Base-by-base conservation (phyloP, 2,797 vertebrate genomes). In the Galaxias olidus region DNA sequence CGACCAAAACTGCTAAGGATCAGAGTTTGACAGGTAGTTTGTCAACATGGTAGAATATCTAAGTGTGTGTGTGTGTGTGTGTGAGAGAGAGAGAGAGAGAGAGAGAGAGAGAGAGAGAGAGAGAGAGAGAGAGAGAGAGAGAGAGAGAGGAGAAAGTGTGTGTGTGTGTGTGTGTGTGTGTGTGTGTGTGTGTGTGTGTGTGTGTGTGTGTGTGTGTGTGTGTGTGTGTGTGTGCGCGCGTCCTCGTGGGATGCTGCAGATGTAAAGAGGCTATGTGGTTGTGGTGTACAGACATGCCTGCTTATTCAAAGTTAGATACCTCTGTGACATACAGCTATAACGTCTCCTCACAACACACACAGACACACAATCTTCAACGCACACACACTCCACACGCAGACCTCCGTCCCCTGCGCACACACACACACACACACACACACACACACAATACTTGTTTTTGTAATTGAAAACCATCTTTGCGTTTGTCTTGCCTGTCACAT, bases 221-320 rank as follows among this genome's bases (percentile, higher is more conserved):
- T 58, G 40, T 44, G 56, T 44, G 48, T 12, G 13, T 14, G 11
- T 50, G 10, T 50, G 48, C n/a, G n/a, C 9, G 10, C 9, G 45
- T 47, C 10, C 13, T 3, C 1, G 45, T 47, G 45, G 3, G 45
- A 10, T 10, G 9, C 10, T 9, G 3, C 13, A 1, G 9, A 14
- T 47, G 45, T 9, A 8, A 10, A 14, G 9, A 14, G 9, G 45
- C 10, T 4, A 14, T 47, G 45, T 47, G 45, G 3, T 1, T 47
- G 45, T 42, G 13, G 20, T 83, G 80, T 79, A 72, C 80, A 74
- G 73, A 85, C 86, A 81, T 80, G 84, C 57, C 84, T 80, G 80
- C 50, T 82, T 79, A 82, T 80, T 87, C 73, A 84, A 65, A 72
- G 72, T 78, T 52, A 74, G 85, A 87, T 84, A 80, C 86, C 71